Evolutionary conservation across 2,113 vertebrate genomes (phyloP).

Genomic region (Sturnira hondurensis): DNA sequence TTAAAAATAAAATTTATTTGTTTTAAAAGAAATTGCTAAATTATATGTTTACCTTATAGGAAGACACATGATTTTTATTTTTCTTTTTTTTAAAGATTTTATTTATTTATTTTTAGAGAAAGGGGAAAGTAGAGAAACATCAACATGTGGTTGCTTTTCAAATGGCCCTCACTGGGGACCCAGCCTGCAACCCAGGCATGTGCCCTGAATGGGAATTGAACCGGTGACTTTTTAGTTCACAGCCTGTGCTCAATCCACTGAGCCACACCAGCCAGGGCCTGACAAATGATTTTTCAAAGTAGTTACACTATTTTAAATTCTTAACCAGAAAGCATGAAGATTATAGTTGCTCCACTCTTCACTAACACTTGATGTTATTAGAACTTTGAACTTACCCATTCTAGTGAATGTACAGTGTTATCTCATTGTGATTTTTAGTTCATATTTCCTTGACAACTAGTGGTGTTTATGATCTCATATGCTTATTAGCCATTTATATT

Average conservation of each 20-base stretch:
- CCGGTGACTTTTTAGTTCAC: too few relatives aligned
- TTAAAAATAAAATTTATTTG: too few relatives aligned
- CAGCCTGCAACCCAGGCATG: too few relatives aligned
- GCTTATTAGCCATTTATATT: neutral
- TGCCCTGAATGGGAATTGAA: too few relatives aligned
- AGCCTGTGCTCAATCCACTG: too few relatives aligned
- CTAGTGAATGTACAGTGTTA: neutral
- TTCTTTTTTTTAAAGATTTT: too few relatives aligned
- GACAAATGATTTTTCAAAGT: neutral
- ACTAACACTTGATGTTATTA: neutral
- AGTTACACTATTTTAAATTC: neutral
- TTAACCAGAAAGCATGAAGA: neutral
- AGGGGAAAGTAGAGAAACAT: too few relatives aligned
- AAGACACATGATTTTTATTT: neutral
- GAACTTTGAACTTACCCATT: neutral
- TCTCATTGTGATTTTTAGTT: neutral
- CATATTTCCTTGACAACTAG: neutral
- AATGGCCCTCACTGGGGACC: too few relatives aligned
- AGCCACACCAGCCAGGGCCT: neutral
- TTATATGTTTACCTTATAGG: neutral
- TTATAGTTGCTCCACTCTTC: neutral
- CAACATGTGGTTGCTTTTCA: too few relatives aligned
- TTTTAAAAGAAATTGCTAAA: neutral
- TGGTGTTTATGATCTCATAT: neutral
- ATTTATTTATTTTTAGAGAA: too few relatives aligned